Conservation (phyloP, 92 coral and sea anemone species). For the Palythoa heliodiscus region DNA sequence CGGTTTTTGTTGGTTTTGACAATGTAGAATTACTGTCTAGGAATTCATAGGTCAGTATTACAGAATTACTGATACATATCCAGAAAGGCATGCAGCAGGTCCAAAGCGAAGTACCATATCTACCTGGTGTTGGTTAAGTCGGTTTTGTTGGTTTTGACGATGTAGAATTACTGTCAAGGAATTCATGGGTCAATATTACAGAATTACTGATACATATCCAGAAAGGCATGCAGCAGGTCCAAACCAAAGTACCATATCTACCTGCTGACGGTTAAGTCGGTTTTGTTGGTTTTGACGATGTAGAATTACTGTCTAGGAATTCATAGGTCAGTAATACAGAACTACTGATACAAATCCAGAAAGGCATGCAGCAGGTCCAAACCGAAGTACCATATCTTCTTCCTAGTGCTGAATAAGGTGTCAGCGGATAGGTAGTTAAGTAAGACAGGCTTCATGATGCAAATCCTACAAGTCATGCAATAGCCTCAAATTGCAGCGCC, state of each 20-base stretch:
- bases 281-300: too few species aligned
- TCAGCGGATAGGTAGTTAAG: neutral
- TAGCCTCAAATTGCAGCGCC: slow-evolving; percentile 88
- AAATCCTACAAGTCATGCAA: slow-evolving; percentile 95
- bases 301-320: neutral
- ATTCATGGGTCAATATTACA: neutral
- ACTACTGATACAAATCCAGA: slow-evolving; percentile 84
- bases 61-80: slow-evolving; percentile 69
- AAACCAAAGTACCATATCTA: slow-evolving; percentile 81
- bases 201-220: slow-evolving; percentile 79
- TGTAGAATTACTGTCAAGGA: neutral
- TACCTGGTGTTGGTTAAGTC: slow-evolving; percentile 69
- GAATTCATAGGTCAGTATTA: neutral
- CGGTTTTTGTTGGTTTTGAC: neutral
- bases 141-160: too few species aligned
- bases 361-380: slow-evolving; percentile 94
- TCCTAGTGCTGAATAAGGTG: slow-evolving; percentile 62
- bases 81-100: slow-evolving; percentile 96
- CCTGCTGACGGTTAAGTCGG: slow-evolving; percentile 65
- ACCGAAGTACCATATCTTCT: slow-evolving; percentile 81
- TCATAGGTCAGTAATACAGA: neutral
- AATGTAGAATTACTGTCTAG: neutral
- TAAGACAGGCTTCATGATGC: slow-evolving; percentile 50
- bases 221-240: slow-evolving; percentile 93
- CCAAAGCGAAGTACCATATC: slow-evolving; percentile 82